Conservation (phyloP, 1,140 invertebrate genomes). For the Periplaneta americana region DNA sequence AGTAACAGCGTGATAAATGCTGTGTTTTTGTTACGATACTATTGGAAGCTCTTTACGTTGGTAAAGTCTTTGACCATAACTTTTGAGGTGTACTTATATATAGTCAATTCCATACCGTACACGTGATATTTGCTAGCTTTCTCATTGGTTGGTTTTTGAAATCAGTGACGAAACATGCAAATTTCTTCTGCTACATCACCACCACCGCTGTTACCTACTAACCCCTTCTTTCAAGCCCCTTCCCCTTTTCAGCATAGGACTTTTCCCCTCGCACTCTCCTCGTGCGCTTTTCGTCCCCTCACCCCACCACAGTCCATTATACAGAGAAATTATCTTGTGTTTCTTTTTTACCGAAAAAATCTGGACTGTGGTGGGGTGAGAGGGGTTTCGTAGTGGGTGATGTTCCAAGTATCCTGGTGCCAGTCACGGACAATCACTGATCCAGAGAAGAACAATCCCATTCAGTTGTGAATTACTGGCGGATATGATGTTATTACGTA, state of each 20-base stretch:
- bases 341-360: background rate
- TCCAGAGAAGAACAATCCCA: background rate
- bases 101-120: conserved; percentile 11
- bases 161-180: conserved; percentile 44
- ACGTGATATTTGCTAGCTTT: conserved; percentile 10
- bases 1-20: background rate
- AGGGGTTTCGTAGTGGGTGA: too few relatives aligned
- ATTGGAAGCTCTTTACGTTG: background rate
- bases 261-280: conserved; percentile 11
- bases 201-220: background rate
- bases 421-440: conserved; percentile 1
- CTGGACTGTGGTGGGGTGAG: background rate
- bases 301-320: conserved; percentile 8
- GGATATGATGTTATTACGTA: too few relatives aligned
- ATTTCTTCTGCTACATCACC: conserved; percentile 35
- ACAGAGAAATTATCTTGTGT: background rate
- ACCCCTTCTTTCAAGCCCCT: background rate
- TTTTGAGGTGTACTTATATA: background rate
- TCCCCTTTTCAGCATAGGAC: background rate
- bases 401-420: conserved; percentile 30
- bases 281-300: conserved; percentile 3
- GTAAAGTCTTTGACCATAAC: background rate
- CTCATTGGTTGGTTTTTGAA: conserved; percentile 13
- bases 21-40: background rate
- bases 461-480: background rate